Conservation (phyloP, 2,888 invertebrate species). For the Tenthredo scrophulariae region DNA sequence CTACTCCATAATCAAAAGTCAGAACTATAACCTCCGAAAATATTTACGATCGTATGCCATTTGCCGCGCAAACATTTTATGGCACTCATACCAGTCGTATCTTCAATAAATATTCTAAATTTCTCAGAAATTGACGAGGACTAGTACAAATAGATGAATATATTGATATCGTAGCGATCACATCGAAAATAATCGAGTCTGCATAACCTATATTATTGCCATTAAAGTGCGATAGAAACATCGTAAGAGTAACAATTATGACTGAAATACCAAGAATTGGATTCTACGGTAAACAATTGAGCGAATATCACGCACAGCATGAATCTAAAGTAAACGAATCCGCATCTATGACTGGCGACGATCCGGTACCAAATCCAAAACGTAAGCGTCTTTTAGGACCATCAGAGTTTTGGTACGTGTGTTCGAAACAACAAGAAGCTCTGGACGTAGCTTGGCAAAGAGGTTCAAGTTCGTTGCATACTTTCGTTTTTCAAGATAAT, state of each 20-base stretch:
- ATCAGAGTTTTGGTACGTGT: constrained; percentile 74
- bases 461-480: constrained; percentile 69
- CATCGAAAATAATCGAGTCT: background rate
- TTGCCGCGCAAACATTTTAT: background rate
- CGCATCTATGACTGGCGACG: background rate
- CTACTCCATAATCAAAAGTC: background rate
- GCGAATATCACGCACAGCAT: constrained; percentile 24
- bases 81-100: background rate
- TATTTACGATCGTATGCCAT: background rate
- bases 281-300: constrained; percentile 33
- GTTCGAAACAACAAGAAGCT: constrained; percentile 76
- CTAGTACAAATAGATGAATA: background rate
- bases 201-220: background rate
- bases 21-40: background rate
- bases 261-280: background rate
- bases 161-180: background rate
- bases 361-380: constrained; percentile 29
- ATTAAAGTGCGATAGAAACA: background rate
- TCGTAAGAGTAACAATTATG: background rate
- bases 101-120: background rate
- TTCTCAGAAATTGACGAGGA: background rate
- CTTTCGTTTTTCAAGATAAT: constrained; percentile 76
- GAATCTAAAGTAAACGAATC: constrained; percentile 9
- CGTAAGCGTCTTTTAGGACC: constrained; percentile 73
- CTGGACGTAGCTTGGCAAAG: constrained; percentile 66